Evolutionary conservation across 2,888 invertebrate genomes (phyloP), one percentile per base, ranked within the genome.

Genomic region (Drosophila hawaiiensis): DNA sequence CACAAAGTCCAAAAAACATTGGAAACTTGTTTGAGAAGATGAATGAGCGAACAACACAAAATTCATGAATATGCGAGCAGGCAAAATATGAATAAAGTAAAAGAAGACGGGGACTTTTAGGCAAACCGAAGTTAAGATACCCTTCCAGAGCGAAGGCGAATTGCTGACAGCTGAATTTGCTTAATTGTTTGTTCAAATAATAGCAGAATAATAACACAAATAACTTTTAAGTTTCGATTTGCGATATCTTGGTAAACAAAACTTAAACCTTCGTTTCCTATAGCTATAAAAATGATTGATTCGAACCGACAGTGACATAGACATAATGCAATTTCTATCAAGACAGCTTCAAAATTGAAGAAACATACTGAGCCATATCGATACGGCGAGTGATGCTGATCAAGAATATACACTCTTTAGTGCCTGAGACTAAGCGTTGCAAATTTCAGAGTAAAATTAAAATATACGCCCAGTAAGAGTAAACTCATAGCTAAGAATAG

Each of bases 1-100:
- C 55, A 55, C n/a, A 70, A 70, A 52, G 47, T 68, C 28, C 41
- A 56, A n/a, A 28, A 76, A 59, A 62, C 67, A 76, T 76, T 54
- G 63, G 60, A 68, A 83, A 81, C 75, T 77, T 83, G 76, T 79
- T 84, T 70, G 79, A 78, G 68, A 73, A 73, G 85, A 84, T 74
- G 73, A 76, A 79, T 72, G 77, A 68, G 74, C 62, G 50, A 65
- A 65, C 63, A 60, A 19, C 25, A 47, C 25, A 31, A 50, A 50
- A 69, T 81, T 83, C 85, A 87, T 85, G 79, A 87, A 85, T 84
- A 84, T 84, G 62, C 63, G 41, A 78, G 63, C 68, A 43, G 55
- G 67, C 49, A 53, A 50, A 70, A 64, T 68, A 74, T 68, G 72
- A 82, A 69, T 73, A 82, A 47, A 37, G 2, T 9, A 28, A 28